phyloP scores from a whole-genome alignment of 2,797 vertebrate species.

The Neosalanx taihuensis region DNA sequence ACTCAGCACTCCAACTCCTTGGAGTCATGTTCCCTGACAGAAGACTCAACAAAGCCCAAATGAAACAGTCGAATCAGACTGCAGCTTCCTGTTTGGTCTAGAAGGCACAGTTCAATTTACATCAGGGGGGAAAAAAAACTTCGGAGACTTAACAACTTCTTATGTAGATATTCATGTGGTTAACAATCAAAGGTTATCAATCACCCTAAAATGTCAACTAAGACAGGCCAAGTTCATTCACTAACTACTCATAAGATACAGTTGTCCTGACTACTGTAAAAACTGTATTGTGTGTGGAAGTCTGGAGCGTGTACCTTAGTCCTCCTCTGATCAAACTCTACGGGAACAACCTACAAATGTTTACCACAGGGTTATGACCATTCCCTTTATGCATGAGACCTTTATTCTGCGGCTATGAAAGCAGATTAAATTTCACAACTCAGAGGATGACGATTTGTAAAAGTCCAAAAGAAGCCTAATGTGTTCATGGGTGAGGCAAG shows the following conservation, averaged over 20 bases:
- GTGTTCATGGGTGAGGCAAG: conserved; percentile 8
- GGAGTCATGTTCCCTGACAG: conserved; percentile 19
- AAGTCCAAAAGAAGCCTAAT: conserved; percentile 28
- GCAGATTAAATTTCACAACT: conserved; percentile 28
- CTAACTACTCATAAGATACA: conserved; percentile 37
- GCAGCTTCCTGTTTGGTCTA: conserved; percentile 40
- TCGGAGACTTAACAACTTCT: conserved; percentile 15
- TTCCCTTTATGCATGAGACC: neutral
- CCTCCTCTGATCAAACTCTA: conserved; percentile 37
- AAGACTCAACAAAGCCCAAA: conserved; percentile 61
- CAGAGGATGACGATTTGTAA: conserved; percentile 26
- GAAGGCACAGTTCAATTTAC: conserved; percentile 47
- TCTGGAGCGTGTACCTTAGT: conserved; percentile 46
- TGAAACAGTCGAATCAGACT: conserved; percentile 38
- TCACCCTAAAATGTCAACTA: neutral
- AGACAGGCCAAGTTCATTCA: neutral
- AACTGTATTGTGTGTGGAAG: conserved; percentile 47
- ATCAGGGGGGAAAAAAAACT: conserved; percentile 36
- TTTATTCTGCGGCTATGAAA: neutral
- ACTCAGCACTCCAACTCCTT: conserved; percentile 46
- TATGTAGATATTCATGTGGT: conserved; percentile 1
- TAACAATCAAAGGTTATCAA: conserved; percentile 6
- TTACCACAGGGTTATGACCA: conserved; percentile 45
- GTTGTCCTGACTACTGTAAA: conserved; percentile 33
- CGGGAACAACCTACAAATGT: conserved; percentile 27